Base-by-base conservation (phyloP, 1,140 invertebrate genomes). In the Atopsyche davidsoni region DNA sequence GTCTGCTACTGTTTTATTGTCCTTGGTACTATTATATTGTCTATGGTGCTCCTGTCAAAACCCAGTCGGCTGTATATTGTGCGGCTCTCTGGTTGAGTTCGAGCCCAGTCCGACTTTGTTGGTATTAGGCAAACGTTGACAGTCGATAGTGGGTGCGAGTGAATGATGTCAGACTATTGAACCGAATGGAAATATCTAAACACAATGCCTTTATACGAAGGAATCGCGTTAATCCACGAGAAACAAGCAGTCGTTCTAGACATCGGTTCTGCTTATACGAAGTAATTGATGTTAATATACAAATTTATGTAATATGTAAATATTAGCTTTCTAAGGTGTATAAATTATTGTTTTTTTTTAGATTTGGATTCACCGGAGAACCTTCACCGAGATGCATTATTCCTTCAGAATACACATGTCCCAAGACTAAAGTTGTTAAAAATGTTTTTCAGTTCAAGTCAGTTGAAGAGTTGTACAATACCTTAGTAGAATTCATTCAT, bases 311-410 rank as follows among this genome's bases (percentile, higher is more conserved):
- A 11, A 39, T n/a, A n/a, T 45, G 4, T 32, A 10, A 49, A 10
- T 10, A 22, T 14, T 50, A 28, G n/a, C 14, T 13, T 22, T n/a
- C 7, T 18, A 18, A 16, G 1, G 10, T 11, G 9, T 49, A 17
- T 14, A 11, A 13, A 16, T 49, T 48, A 17, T 46, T 21, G 50
- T 17, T 13, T n/a, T 35, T 2, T 2, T 38, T 35, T 57, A 96
- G 92, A 68, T 89, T 90, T 75, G 94, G 94, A 35, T 92, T 95
- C 72, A 87, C 86, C 38, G 88, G 88, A 18, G 93, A 97, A 72
- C 76, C 80, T 41, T 80, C 82, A 22, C 94, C 94, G 24, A 73
- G 92, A 51, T 88, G 86, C 62, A 95, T 97, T 39, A 82, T 96
- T 53, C 82, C 79, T 40, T 85, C 89, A 1, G 77, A 87, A 68